These are phyloP conservation scores for Smutsia gigantea DNA, from an alignment of 2,797 vertebrate genomes.

Conservation along the genomic window DNA sequence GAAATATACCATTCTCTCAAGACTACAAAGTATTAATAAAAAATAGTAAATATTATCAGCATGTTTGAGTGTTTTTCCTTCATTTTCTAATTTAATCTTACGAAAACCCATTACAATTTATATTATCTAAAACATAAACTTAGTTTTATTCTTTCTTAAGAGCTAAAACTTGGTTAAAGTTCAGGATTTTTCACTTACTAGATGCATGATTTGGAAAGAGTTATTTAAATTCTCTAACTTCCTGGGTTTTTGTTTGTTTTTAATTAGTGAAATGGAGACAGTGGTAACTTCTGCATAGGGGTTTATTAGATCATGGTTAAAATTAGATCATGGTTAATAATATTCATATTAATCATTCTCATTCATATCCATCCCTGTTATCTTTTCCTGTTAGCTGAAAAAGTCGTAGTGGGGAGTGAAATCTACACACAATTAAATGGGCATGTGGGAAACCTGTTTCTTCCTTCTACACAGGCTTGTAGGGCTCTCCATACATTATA, in stretches of 20 bases:
- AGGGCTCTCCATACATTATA: background rate
- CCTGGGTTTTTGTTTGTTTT: background rate
- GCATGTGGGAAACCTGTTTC: background rate
- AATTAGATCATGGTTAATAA: background rate
- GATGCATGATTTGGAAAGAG: background rate
- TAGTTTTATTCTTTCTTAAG: background rate
- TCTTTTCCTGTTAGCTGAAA: background rate
- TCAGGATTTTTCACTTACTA: background rate
- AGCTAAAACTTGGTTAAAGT: background rate
- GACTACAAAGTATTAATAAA: background rate
- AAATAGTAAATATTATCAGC: background rate
- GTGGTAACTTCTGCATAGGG: background rate
- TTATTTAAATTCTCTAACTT: background rate
- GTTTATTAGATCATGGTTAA: background rate
- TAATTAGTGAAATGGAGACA: background rate
- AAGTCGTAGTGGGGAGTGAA: background rate
- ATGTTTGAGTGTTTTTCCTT: background rate
- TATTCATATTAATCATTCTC: background rate
- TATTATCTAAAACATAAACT: too few species aligned
- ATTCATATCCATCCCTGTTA: background rate
- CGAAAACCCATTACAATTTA: background rate
- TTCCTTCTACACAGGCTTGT: background rate
- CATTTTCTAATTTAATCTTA: slow-evolving; percentile 17
- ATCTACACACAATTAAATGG: background rate
- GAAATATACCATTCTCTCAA: background rate